A percentile compares a stretch with the other conserved stretches of the same genome.
Conservation (phyloP, 1,140 invertebrate species). For the Lepidotrigona ventralis region DNA sequence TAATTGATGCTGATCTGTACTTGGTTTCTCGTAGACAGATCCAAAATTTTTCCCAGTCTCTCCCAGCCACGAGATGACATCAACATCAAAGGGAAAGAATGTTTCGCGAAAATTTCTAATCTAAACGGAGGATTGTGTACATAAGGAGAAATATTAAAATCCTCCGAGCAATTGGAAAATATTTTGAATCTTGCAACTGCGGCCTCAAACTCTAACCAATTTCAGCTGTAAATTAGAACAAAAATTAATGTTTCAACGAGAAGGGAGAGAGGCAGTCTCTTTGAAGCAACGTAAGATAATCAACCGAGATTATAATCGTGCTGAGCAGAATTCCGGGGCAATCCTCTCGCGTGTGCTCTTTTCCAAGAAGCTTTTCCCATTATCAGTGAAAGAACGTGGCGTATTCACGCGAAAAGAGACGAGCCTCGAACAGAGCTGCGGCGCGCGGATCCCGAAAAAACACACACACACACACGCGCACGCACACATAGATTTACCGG, state of each 20-base stretch:
- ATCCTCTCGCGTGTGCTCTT: conserved; percentile 6
- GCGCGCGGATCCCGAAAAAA: conserved; percentile 18
- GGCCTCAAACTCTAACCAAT: background rate
- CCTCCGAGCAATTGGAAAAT: no score
- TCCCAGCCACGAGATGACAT: no score
- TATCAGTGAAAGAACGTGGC: conserved; percentile 39
- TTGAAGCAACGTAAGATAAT: no score
- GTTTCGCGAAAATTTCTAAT: no score
- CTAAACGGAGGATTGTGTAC: no score
- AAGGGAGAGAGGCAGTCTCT: no score
- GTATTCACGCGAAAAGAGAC: conserved; percentile 38
- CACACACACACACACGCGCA: background rate
- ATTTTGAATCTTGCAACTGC: background rate
- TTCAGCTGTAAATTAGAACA: background rate
- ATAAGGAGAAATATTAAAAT: no score
- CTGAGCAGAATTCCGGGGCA: background rate
- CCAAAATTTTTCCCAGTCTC: no score
- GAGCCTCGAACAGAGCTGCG: conserved; percentile 13
- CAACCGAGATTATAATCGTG: background rate
- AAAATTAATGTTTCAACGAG: background rate
- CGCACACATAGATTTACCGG: no score
- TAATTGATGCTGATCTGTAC: no score
- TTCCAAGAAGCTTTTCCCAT: conserved; percentile 31
- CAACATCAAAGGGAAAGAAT: no score
- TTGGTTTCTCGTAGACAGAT: no score